Conservation (phyloP, 2,113 vertebrate species). For the Caranx melampygus region DNA sequence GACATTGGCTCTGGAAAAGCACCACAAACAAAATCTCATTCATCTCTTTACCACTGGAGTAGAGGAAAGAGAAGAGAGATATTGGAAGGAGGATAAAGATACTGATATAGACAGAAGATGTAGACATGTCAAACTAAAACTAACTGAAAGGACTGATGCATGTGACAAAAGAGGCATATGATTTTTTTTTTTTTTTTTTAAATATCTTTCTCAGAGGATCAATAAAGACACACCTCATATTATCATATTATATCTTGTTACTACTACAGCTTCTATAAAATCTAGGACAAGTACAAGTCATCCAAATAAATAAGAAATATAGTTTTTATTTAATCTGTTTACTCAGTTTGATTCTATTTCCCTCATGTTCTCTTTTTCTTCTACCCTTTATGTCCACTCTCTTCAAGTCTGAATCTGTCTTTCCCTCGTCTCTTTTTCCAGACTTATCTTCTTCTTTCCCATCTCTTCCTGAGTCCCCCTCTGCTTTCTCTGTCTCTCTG, state of each 20-base stretch:
- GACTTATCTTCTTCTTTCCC: background rate
- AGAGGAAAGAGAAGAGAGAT: too few relatives aligned
- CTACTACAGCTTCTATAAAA: background rate
- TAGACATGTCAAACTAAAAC: background rate
- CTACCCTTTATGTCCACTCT: background rate
- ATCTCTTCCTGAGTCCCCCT: background rate
- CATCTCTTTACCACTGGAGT: background rate
- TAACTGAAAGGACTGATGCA: too few relatives aligned
- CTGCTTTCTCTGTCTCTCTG: conserved; percentile 20
- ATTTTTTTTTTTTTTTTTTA: background rate
- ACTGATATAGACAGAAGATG: background rate
- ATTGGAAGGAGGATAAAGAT: background rate
- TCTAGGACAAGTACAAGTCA: background rate
- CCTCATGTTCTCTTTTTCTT: background rate
- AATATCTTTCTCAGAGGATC: background rate
- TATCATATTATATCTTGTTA: background rate
- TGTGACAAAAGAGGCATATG: too few relatives aligned
- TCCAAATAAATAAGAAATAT: background rate
- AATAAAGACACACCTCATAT: background rate
- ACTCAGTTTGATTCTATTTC: background rate
- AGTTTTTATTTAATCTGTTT: background rate
- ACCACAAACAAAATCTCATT: background rate
- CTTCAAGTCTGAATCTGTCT: background rate
- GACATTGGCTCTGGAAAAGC: background rate
- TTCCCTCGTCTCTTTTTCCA: background rate